These are phyloP conservation scores for Philopedon plagiatum DNA, from an alignment of 2,888 invertebrate species.

Conservation along the genomic window DNA sequence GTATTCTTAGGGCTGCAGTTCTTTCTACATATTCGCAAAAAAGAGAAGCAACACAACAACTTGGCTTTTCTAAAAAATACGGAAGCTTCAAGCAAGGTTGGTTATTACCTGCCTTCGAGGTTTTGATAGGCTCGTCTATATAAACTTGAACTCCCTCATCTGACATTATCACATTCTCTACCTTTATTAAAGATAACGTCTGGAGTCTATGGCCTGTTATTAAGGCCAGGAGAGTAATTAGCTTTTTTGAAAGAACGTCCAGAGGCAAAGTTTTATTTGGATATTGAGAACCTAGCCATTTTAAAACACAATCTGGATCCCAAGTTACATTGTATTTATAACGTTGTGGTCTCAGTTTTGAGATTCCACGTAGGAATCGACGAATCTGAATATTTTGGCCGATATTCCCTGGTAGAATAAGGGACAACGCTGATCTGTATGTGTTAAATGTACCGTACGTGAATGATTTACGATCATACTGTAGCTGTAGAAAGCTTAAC, in stretches of 20 bases:
- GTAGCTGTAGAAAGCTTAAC: neutral
- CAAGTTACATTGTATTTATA: neutral
- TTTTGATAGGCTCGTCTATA: conserved; percentile 51
- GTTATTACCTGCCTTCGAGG: neutral
- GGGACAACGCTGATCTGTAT: neutral
- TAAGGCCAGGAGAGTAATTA: conserved; percentile 1
- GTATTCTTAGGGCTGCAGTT: no score
- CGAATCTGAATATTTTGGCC: neutral
- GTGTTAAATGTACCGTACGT: conserved; percentile 4
- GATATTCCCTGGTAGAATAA: neutral
- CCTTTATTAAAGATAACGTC: conserved; percentile 49
- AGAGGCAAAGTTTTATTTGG: neutral
- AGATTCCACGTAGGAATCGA: neutral
- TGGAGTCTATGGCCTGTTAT: conserved; percentile 3
- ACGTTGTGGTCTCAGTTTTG: neutral
- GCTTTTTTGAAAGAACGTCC: neutral
- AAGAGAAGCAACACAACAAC: conserved; percentile 22
- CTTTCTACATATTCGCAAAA: no score
- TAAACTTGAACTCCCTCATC: conserved; percentile 38
- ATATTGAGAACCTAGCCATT: neutral
- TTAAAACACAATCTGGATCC: no score
- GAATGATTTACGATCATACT: neutral
- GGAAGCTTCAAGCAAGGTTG: conserved; percentile 27
- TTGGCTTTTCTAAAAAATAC: conserved; percentile 34
- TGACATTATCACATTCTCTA: conserved; percentile 26